A percentile compares a stretch with the other conserved stretches of the same genome.
Evolutionary conservation across 2,797 vertebrate species (phyloP).

Genomic region (Onychomys arenicola): DNA sequence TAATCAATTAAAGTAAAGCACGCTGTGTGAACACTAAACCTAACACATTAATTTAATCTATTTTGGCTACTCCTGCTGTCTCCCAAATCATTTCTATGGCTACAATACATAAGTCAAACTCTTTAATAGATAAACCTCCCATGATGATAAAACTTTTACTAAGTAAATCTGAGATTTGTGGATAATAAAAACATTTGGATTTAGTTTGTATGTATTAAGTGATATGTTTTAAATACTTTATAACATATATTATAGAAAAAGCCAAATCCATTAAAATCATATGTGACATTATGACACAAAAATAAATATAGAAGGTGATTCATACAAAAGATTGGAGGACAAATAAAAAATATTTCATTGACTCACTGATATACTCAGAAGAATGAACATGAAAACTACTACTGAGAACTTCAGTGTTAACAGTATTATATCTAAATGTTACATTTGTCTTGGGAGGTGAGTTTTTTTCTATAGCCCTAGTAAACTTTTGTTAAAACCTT

Average conservation of each 20-base stretch:
- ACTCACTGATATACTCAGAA: not conserved
- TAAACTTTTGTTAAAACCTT: not conserved
- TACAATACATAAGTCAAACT: constrained; percentile 86
- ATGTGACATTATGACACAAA: constrained; percentile 14
- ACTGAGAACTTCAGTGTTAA: not conserved
- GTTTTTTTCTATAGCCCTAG: not conserved
- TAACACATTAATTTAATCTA: constrained; percentile 88
- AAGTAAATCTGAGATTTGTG: constrained; percentile 72
- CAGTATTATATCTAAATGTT: not conserved
- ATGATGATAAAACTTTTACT: constrained; percentile 64
- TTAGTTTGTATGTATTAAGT: constrained; percentile 36
- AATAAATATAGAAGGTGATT: not conserved
- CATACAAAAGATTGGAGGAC: constrained; percentile 14
- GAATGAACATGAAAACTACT: not conserved
- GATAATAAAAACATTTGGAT: constrained; percentile 57
- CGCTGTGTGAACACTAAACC: constrained; percentile 85
- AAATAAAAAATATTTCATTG: constrained; percentile 32
- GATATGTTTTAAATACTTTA: not conserved
- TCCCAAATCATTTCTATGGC: constrained; percentile 87
- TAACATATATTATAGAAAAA: constrained; percentile 17
- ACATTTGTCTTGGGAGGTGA: not conserved
- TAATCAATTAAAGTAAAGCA: constrained; percentile 89
- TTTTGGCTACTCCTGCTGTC: constrained; percentile 88
- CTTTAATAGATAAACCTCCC: constrained; percentile 82
- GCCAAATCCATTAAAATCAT: not conserved